Evolutionary conservation across 2,888 invertebrate species (phyloP).

Genomic region (Morpho helenor): DNA sequence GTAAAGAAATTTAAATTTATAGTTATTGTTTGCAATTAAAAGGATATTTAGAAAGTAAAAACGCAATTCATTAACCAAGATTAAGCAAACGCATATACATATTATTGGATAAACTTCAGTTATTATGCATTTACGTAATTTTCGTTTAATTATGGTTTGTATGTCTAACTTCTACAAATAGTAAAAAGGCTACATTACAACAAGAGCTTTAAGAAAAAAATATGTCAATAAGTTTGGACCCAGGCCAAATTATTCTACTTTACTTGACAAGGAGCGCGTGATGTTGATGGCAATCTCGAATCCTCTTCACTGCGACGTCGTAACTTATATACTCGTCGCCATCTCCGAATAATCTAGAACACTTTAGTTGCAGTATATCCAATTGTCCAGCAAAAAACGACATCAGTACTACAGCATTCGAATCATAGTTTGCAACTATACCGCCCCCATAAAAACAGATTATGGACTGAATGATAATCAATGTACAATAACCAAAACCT

Average conservation of each 20-base stretch:
- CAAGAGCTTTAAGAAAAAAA: too few relatives aligned
- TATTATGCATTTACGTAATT: too few relatives aligned
- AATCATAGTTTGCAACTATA: slow-evolving; percentile 60
- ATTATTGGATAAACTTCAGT: too few relatives aligned
- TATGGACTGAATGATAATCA: slow-evolving; percentile 42
- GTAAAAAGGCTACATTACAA: too few relatives aligned
- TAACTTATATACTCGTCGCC: slow-evolving; percentile 31
- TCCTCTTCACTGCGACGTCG: slow-evolving; percentile 38
- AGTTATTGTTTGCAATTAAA: too few relatives aligned
- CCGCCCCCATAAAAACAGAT: slow-evolving; percentile 62
- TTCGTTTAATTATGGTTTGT: too few relatives aligned
- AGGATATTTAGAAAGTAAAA: too few relatives aligned
- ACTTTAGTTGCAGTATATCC: slow-evolving; percentile 48
- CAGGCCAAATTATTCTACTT: slow-evolving; percentile 1
- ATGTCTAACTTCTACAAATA: too few relatives aligned
- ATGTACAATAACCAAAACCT: slow-evolving; percentile 50
- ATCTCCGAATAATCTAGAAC: slow-evolving; percentile 46
- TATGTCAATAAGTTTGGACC: too few relatives aligned
- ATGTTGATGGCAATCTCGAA: slow-evolving; percentile 51
- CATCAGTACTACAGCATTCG: slow-evolving; percentile 61
- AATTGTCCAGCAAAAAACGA: slow-evolving; percentile 62
- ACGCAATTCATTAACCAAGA: too few relatives aligned
- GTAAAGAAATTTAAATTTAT: too few relatives aligned
- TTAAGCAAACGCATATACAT: too few relatives aligned
- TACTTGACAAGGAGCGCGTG: slow-evolving; percentile 53